Percentiles rank a stretch among this genome's conserved stretches.
Evolutionary conservation across 2,888 invertebrate genomes (phyloP).

Genomic region (Noctua fimbriata): DNA sequence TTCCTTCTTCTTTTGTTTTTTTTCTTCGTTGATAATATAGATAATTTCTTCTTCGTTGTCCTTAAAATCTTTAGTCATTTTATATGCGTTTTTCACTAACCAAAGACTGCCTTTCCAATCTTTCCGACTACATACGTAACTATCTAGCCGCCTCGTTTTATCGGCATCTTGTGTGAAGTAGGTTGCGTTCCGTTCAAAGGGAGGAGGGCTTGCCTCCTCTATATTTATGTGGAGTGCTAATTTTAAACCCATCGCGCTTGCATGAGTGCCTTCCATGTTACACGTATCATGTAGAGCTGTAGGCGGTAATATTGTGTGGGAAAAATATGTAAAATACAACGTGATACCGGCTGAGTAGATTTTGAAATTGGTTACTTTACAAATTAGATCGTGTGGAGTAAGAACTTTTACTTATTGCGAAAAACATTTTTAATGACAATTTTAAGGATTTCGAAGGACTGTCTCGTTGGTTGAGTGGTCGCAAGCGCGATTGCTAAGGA

Average conservation of each 20-base stretch:
- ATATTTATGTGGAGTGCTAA: conserved; percentile 51
- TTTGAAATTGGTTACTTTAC: background rate
- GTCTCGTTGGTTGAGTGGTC: too few species aligned
- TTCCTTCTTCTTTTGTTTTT: too few species aligned
- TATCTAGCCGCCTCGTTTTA: conserved; percentile 20
- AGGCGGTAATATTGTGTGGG: background rate
- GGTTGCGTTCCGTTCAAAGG: conserved; percentile 43
- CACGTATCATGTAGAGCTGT: background rate
- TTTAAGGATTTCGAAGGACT: background rate
- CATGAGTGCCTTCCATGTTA: conserved; percentile 35
- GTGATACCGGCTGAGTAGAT: background rate
- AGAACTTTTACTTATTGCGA: too few species aligned
- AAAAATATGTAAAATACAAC: background rate
- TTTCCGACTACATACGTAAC: background rate
- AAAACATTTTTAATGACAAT: too few species aligned
- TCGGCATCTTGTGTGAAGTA: conserved; percentile 34
- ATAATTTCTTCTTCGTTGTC: background rate
- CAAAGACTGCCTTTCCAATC: background rate
- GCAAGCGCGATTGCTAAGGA: too few species aligned
- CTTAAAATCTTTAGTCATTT: background rate
- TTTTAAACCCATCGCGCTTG: conserved; percentile 45
- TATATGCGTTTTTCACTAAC: background rate
- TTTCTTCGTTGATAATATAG: too few species aligned
- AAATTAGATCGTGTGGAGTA: background rate
- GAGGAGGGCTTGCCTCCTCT: conserved; percentile 25